phyloP scores from a whole-genome alignment of 2,113 vertebrate genomes.

The Acanthisitta chloris region DNA sequence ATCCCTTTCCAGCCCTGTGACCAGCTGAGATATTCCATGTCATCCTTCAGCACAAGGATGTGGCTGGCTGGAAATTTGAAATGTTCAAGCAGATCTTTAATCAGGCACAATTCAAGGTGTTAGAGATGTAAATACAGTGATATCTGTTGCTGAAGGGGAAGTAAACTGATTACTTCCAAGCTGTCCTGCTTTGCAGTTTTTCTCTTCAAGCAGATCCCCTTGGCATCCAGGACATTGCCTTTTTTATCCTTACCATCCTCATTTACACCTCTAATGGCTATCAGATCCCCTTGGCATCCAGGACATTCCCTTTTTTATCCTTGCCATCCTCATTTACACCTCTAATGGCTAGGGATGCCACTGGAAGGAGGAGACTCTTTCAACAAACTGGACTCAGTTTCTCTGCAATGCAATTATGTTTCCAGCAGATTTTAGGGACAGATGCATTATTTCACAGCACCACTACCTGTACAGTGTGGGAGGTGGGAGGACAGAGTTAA shows the following conservation, averaged over 20 bases:
- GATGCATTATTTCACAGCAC: not conserved
- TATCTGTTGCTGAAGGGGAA: not conserved
- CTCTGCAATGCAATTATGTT: not conserved
- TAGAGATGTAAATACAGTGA: not conserved
- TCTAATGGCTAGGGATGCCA: not conserved
- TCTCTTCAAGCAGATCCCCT: not conserved
- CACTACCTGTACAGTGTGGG: not conserved
- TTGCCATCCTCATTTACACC: not conserved
- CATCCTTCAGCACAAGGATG: not conserved
- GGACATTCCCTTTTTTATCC: not conserved
- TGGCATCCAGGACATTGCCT: not conserved
- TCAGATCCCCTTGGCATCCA: not conserved
- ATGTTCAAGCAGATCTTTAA: not conserved
- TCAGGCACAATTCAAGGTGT: not conserved
- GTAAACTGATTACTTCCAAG: not conserved
- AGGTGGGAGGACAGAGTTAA: not conserved
- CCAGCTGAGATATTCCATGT: not conserved
- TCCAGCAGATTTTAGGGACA: not conserved
- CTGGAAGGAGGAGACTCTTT: not conserved
- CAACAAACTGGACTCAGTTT: not conserved
- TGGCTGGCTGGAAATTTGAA: not conserved
- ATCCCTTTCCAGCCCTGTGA: not conserved
- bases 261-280: not conserved
- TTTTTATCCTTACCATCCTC: not conserved
- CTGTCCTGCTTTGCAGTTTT: not conserved